phyloP scores from a whole-genome alignment of 2,113 vertebrate genomes.

The Herpailurus yagouaroundi region DNA sequence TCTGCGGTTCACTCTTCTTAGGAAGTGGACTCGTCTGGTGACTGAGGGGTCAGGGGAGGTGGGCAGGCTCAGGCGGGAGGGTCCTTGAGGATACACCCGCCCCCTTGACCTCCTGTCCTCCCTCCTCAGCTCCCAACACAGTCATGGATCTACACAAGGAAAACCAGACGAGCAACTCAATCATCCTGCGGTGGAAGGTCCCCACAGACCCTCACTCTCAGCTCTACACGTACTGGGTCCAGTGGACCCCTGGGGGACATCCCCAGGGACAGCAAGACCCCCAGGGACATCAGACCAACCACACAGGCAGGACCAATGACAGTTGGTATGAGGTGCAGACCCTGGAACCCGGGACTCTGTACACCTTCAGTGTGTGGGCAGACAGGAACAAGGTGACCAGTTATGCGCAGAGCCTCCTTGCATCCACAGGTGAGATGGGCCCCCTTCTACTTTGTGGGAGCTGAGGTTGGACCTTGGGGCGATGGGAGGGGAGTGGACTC shows the following conservation, averaged over 20 bases:
- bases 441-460: neutral
- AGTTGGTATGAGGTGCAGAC: neutral
- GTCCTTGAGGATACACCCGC: too few relatives aligned
- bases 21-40: too few relatives aligned
- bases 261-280: neutral
- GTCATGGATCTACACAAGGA: constrained; percentile 10
- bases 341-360: neutral
- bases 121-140: constrained; percentile 46
- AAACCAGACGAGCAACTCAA: neutral
- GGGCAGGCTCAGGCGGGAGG: too few relatives aligned
- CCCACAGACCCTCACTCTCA: neutral
- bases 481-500: neutral
- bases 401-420: neutral
- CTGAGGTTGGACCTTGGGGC: neutral
- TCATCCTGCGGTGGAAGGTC: constrained; percentile 40
- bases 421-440: constrained; percentile 32
- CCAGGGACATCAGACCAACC: neutral
- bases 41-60: neutral
- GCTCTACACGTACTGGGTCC: constrained; percentile 36
- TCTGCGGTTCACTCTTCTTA: neutral
- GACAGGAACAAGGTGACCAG: neutral
- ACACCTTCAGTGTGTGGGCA: neutral
- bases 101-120: neutral
- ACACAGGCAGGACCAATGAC: neutral
- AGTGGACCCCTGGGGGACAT: neutral